Base-by-base conservation (phyloP, 1,140 invertebrate species). In the Cardiocondyla obscurior region DNA sequence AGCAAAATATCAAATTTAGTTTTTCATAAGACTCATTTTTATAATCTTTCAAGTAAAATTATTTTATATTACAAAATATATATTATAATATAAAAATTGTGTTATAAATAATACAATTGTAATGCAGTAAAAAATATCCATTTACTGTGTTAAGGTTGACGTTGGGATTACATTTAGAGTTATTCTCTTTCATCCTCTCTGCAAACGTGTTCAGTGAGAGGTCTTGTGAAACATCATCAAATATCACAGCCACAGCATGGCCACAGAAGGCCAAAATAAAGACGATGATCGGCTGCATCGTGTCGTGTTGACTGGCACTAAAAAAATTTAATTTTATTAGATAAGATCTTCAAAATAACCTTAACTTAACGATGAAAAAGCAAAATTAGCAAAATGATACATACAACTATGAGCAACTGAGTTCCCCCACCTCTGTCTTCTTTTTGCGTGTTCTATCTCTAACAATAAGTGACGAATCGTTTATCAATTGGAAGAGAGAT, bases 121-220 rank as follows among this genome's bases (percentile, higher is more conserved):
- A n/a, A n/a, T n/a, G n/a, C n/a, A n/a, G n/a, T n/a, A n/a, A n/a
- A n/a, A n/a, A n/a, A n/a, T 10, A 16, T 46, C 14, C 14, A 73
- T 42, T 85, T 83, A 88, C 87, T 0, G 74, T 83, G 6, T 62
- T 42, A 2, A 88, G 58, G 0, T 72, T 8, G 2, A 58, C 16
- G 5, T 83, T 51, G 28, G 55, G n/a, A 33, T 82, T 49, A 0
- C 12, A 30, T 42, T 51, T 25, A 22, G 22, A 2, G 22, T 22
- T 25, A 12, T 5, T 39, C 19, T 22, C 1, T 0, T 5, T 10
- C 19, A 62, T 39, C 8, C 0, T 19, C 12, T 39, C 39, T 2
- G 25, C 7, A 2, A 44, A 7, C 7, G 12, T 12, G 19, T 3
- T 64, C 19, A 12, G 22, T 22, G 22, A 42, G 4, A 12, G 10